Percentiles rank a stretch among this genome's conserved stretches.
phyloP scores from a whole-genome alignment of 2,113 vertebrate species.

The Pelobates fuscus region DNA sequence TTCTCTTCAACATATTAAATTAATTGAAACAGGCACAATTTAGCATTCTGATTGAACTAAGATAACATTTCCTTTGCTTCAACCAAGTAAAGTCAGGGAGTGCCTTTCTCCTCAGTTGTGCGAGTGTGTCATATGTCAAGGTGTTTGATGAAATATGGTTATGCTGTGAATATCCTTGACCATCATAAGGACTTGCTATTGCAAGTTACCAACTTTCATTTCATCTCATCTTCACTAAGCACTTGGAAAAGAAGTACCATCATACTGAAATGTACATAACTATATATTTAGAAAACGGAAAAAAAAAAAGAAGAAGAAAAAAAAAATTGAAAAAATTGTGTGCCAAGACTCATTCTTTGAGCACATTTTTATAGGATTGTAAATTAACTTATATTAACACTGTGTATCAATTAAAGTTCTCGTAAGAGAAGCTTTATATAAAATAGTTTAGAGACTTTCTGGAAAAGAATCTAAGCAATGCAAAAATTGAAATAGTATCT shows the following conservation, averaged over 20 bases:
- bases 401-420: conserved; percentile 29
- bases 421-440: background rate
- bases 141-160: background rate
- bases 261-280: conserved; percentile 29
- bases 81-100: no score
- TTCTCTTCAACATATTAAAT: no score
- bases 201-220: background rate
- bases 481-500: background rate
- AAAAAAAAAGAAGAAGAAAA: background rate
- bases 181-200: background rate
- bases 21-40: no score
- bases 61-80: no score
- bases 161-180: background rate
- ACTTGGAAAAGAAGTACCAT: background rate
- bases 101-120: no score
- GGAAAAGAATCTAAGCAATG: background rate
- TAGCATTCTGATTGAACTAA: no score
- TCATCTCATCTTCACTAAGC: background rate
- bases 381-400: conserved; percentile 33
- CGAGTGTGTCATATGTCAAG: no score
- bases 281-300: background rate
- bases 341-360: conserved; percentile 20
- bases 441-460: background rate
- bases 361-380: conserved; percentile 6
- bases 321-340: conserved; percentile 4